phyloP scores from a whole-genome alignment of 92 coral and sea anemone genomes.

The Palythoa grandis region DNA sequence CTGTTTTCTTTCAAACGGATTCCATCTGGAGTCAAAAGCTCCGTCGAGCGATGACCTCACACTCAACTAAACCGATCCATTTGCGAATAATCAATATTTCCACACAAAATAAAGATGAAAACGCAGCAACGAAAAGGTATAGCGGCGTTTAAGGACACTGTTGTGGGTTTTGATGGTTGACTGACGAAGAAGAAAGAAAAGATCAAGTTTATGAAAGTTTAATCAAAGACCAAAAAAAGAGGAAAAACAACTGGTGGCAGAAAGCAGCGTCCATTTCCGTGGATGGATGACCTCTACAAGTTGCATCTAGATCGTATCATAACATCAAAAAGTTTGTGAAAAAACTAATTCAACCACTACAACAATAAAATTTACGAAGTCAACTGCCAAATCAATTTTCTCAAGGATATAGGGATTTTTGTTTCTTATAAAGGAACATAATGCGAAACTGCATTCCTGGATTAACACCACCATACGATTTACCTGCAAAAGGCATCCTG shows the following conservation, averaged over 20 bases:
- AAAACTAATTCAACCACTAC: background rate
- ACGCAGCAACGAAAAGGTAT: background rate
- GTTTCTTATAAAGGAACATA: background rate
- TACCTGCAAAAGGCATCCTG: constrained; percentile 45
- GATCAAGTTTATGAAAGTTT: constrained; percentile 44
- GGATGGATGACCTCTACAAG: background rate
- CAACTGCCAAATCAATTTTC: background rate
- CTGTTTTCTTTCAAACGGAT: constrained; percentile 6
- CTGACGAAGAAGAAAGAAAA: constrained; percentile 45
- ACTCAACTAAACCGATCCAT: constrained; percentile 7
- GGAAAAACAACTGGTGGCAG: constrained; percentile 43
- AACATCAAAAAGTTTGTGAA: background rate
- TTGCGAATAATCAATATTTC: background rate
- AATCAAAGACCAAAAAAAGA: constrained; percentile 40
- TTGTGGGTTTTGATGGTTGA: constrained; percentile 40
- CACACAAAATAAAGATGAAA: background rate
- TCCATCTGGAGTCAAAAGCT: constrained; percentile 16
- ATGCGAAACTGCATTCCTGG: background rate
- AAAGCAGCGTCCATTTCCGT: background rate
- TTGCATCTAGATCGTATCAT: background rate
- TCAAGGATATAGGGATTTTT: background rate
- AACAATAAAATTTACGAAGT: background rate
- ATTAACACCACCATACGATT: constrained; percentile 18
- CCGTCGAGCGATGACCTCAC: background rate
- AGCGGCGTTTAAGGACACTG: constrained; percentile 45